Evolutionary conservation across 1,140 invertebrate species (phyloP).

Genomic region (Macrotrachela quadricornifera): DNA sequence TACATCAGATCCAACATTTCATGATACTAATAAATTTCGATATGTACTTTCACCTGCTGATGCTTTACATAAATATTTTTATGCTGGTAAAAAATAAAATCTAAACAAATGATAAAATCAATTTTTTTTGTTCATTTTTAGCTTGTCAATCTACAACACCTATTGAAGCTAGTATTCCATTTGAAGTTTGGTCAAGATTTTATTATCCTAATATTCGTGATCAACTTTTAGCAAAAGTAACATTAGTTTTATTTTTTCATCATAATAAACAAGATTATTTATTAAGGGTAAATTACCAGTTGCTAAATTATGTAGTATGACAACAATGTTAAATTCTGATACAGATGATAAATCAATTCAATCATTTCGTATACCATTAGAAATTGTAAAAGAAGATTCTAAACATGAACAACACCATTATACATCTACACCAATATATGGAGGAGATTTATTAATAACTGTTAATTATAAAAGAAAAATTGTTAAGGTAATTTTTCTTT

Average conservation of each 20-base stretch:
- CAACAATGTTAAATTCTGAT: conserved; percentile 23
- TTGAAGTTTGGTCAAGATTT: conserved; percentile 27
- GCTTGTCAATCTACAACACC: too few species aligned
- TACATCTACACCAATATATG: not conserved
- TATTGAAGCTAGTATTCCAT: conserved; percentile 13
- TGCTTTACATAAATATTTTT: conserved; percentile 22
- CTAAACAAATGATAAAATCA: too few species aligned
- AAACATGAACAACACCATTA: conserved; percentile 2
- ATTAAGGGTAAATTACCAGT: conserved; percentile 18
- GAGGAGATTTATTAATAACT: not conserved
- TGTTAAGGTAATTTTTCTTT: too few species aligned
- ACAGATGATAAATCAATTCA: conserved; percentile 16
- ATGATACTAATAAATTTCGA: conserved; percentile 18
- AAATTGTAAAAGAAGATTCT: conserved; percentile 11
- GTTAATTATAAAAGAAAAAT: too few species aligned
- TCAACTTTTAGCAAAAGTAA: conserved; percentile 24
- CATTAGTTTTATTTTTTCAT: not conserved
- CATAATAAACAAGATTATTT: too few species aligned
- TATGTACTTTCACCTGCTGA: conserved; percentile 15
- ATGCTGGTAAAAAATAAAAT: conserved; percentile 15
- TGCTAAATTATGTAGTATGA: conserved; percentile 28
- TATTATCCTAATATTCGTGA: conserved; percentile 27
- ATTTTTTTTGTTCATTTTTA: too few species aligned
- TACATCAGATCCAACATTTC: conserved; percentile 23
- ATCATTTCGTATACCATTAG: conserved; percentile 20